These are phyloP conservation scores for Drosophila kepulauana DNA, from an alignment of 1,140 invertebrate genomes.

Conservation along the genomic window DNA sequence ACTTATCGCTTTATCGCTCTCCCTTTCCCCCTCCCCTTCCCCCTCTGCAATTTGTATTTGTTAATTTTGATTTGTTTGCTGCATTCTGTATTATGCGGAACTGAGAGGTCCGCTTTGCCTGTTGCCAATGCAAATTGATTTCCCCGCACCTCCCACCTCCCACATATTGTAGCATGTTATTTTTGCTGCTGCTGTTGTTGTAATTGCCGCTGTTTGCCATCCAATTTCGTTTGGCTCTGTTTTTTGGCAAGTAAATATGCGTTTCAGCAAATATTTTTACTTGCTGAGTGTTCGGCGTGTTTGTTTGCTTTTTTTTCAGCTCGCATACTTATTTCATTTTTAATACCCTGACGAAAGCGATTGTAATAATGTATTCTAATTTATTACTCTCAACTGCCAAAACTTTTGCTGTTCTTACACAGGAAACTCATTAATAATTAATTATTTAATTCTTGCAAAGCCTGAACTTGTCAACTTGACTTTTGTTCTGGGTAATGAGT, in stretches of 20 bases:
- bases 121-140: slow-evolving; percentile 66
- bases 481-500: neutral
- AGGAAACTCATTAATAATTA: neutral
- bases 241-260: slow-evolving; percentile 75
- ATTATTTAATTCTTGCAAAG: neutral
- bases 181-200: neutral
- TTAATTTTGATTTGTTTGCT: slow-evolving; percentile 80
- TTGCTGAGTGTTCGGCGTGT: slow-evolving; percentile 46
- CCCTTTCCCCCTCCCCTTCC: neutral
- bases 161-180: too few relatives aligned
- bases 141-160: slow-evolving; percentile 13
- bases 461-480: neutral
- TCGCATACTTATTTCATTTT: slow-evolving; percentile 28
- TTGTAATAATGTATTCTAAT: slow-evolving; percentile 2
- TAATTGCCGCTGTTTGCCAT: slow-evolving; percentile 66
- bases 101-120: neutral
- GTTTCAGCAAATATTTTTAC: slow-evolving; percentile 78
- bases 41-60: slow-evolving; percentile 51
- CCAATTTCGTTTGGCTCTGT: slow-evolving; percentile 68
- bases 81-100: slow-evolving; percentile 54
- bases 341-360: slow-evolving; percentile 11
- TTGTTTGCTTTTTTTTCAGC: slow-evolving; percentile 14
- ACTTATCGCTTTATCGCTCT: neutral
- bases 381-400: neutral
- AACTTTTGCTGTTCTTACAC: neutral